Base-by-base conservation (phyloP, 2,113 vertebrate genomes). In the Sinocyclocheilus grahami region DNA sequence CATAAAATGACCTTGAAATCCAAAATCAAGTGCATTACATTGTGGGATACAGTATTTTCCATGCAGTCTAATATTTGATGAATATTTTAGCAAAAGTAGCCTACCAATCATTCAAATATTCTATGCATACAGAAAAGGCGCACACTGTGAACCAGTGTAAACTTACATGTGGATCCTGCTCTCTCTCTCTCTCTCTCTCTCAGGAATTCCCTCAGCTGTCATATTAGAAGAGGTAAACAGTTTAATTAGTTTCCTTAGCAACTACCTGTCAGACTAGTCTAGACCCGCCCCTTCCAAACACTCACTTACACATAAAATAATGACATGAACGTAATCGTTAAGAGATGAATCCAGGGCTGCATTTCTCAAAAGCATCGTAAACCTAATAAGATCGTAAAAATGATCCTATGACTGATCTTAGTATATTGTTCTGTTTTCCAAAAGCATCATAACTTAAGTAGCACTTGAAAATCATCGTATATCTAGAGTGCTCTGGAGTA, bases 231-330 rank as follows among this genome's bases (percentile, higher is more conserved):
- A 78, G 75, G 65, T 84, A 84, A 84, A 79, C 74, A 37, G 82
- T 69, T 79, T 30, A n/a, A 69, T 67, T 72, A n/a, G 86, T 87
- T 87, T 79, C 86, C 86, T 78, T 77, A 82, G 82, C 42, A 79
- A 84, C 63, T 74, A 60, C 65, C 71, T 37, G 16, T 84, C 83
- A 42, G 74, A 20, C 16, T 14, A 27, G 16, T 74, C 53, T 48
- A 22, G 51, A 37, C 51, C 11, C 1, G 20, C 30, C 55, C 5
- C 55, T 33, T 65, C 27, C 1, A 46, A 46, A 46, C 42, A 46
- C 9, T 10, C 10, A 46, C 42, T 46, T 3, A 10, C 42, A 46
- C 9, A 46, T 2, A 46, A 11, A 46, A 46, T 9, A 46, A 9
- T 10, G 42, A 10, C 42, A 46, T 46, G 42, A 46, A 46, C 9